Conservation (phyloP, 2,113 vertebrate genomes). For the Eulacestoma nigropectus region DNA sequence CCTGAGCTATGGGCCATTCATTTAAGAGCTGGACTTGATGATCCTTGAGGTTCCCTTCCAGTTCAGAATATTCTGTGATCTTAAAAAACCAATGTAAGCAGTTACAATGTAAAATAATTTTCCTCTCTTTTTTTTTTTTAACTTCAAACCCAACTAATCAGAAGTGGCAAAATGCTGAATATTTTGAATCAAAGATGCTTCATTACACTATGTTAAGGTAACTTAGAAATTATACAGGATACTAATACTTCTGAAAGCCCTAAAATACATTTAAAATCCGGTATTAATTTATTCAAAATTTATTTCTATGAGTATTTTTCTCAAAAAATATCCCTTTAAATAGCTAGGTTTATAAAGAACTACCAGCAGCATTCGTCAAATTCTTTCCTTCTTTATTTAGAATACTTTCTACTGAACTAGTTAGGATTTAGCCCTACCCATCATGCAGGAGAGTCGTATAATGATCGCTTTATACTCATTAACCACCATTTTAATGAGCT, state of each 20-base stretch:
- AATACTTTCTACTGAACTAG: slow-evolving; percentile 25
- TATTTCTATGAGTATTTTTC: background rate
- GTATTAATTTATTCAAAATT: background rate
- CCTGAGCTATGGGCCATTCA: background rate
- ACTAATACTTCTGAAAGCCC: background rate
- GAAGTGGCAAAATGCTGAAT: fast-evolving
- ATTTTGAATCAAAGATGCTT: background rate
- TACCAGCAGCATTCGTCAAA: background rate
- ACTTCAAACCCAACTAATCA: background rate
- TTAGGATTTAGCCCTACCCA: slow-evolving; percentile 11
- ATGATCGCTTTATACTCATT: slow-evolving; percentile 61
- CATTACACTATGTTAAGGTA: background rate
- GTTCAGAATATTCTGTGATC: background rate
- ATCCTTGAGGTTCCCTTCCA: background rate
- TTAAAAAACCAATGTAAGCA: background rate
- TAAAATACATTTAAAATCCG: background rate
- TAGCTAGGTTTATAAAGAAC: background rate
- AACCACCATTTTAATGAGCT: slow-evolving; percentile 66
- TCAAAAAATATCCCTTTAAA: background rate
- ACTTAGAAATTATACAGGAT: background rate
- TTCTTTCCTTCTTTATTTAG: background rate
- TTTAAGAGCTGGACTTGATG: background rate
- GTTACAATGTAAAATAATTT: background rate
- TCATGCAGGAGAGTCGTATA: slow-evolving; percentile 1
- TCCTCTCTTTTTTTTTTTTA: background rate